Evolutionary conservation across 1,140 invertebrate species (phyloP).

Genomic region (Aradophagus sp.): DNA sequence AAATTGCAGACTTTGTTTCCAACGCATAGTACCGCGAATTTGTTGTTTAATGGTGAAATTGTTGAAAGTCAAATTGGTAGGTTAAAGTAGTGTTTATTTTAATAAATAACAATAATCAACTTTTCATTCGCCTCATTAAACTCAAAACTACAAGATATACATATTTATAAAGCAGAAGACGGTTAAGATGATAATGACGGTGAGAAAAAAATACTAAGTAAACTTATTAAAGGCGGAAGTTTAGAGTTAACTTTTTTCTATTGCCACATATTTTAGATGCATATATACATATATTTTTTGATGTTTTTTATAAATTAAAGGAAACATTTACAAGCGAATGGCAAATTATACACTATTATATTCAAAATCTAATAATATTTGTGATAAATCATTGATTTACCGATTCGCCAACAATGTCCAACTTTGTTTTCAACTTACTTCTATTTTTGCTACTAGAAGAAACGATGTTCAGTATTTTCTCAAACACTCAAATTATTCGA

Average conservation of each 20-base stretch:
- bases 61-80: slow-evolving; percentile 46
- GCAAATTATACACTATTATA: slow-evolving; percentile 46
- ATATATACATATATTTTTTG: slow-evolving; percentile 56
- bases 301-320: slow-evolving; percentile 47
- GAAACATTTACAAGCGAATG: slow-evolving; percentile 41
- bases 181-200: too few relatives aligned
- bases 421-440: slow-evolving; percentile 36
- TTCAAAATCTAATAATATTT: slow-evolving; percentile 46
- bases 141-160: slow-evolving; percentile 22
- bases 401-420: slow-evolving; percentile 47
- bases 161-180: slow-evolving; percentile 20
- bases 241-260: slow-evolving; percentile 55
- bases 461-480: slow-evolving; percentile 49
- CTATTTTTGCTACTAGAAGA: slow-evolving; percentile 56
- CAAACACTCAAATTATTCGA: slow-evolving; percentile 31
- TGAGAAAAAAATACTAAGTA: too few relatives aligned
- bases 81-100: slow-evolving; percentile 24
- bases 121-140: slow-evolving; percentile 28
- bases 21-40: slow-evolving; percentile 24
- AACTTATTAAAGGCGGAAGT: slow-evolving; percentile 36
- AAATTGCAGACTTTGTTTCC: slow-evolving; percentile 37
- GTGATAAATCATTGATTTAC: slow-evolving; percentile 49
- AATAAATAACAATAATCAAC: slow-evolving; percentile 10
- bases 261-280: slow-evolving; percentile 55
- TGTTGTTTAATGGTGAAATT: slow-evolving; percentile 32